A percentile compares a stretch with the other conserved stretches of the same genome.
phyloP scores from a whole-genome alignment of 2,888 invertebrate genomes.

The Litoditis marina region DNA sequence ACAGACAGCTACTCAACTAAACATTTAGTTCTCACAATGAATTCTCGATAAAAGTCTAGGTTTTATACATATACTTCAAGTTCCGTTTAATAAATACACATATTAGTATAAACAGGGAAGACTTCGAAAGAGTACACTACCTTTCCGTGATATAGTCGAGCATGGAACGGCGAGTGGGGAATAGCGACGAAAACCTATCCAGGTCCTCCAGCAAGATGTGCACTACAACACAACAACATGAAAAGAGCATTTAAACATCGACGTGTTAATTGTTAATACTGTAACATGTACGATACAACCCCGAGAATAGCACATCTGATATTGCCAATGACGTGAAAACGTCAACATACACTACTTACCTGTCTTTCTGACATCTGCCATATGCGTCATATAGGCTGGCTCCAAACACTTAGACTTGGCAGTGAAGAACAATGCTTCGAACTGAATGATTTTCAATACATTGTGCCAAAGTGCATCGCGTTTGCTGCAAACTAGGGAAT shows the following conservation, averaged over 20 bases:
- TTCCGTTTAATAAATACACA: not conserved
- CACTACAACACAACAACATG: constrained; percentile 13
- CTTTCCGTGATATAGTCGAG: constrained; percentile 10
- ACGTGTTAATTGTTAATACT: too few species aligned
- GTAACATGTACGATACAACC: too few species aligned
- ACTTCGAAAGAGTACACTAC: too few species aligned
- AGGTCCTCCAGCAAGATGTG: constrained; percentile 21
- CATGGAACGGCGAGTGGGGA: constrained; percentile 33
- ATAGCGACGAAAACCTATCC: constrained; percentile 28
- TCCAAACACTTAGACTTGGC: constrained; percentile 1
- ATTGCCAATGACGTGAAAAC: too few species aligned
- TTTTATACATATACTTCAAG: not conserved
- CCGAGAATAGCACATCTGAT: too few species aligned
- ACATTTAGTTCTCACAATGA: too few species aligned
- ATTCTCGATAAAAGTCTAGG: too few species aligned
- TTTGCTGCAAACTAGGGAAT: constrained; percentile 3
- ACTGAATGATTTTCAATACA: constrained; percentile 3
- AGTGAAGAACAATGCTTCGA: constrained; percentile 1
- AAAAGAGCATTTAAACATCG: too few species aligned
- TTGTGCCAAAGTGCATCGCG: constrained; percentile 1
- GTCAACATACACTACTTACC: too few species aligned
- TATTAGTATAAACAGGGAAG: not conserved
- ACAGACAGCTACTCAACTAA: not conserved
- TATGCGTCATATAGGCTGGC: constrained; percentile 10
- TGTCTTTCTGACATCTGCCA: constrained; percentile 12